These are phyloP conservation scores for Pharmacophagus antenor DNA, from an alignment of 2,888 invertebrate species.

Conservation along the genomic window DNA sequence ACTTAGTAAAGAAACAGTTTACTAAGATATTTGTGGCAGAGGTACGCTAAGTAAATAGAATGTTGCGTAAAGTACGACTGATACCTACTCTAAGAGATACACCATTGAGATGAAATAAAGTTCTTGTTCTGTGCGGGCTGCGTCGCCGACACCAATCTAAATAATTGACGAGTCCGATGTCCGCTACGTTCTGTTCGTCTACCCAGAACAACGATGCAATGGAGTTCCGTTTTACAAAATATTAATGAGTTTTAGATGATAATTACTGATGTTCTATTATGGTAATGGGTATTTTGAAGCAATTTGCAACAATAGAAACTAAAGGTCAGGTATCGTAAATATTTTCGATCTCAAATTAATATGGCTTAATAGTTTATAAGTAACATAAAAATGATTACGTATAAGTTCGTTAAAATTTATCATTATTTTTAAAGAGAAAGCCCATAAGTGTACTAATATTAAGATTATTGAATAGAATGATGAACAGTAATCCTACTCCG, in stretches of 20 bases:
- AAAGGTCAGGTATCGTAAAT: too few species aligned
- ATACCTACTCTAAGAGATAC: conserved; percentile 3
- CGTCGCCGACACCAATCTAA: conserved; percentile 76
- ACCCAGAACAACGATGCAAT: conserved; percentile 44
- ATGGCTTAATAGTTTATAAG: too few species aligned
- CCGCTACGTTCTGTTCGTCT: conserved; percentile 67
- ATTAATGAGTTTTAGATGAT: too few species aligned
- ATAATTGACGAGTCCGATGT: conserved; percentile 77
- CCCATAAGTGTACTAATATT: neutral
- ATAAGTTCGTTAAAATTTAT: too few species aligned
- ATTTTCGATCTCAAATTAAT: too few species aligned
- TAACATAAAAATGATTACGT: too few species aligned
- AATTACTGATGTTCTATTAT: too few species aligned
- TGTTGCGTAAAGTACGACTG: conserved; percentile 31
- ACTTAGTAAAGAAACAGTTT: neutral
- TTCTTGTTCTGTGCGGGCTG: conserved; percentile 41
- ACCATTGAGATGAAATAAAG: conserved; percentile 33
- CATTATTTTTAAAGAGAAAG: too few species aligned
- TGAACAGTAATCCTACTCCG: conserved; percentile 47
- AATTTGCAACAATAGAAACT: too few species aligned
- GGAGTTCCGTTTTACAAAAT: conserved; percentile 40
- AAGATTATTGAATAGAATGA: neutral
- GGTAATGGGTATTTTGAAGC: too few species aligned
- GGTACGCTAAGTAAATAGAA: conserved; percentile 23
- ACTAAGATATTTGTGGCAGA: neutral